Base-by-base conservation (phyloP, 2,888 invertebrate species). In the Yponomeuta malinellus region DNA sequence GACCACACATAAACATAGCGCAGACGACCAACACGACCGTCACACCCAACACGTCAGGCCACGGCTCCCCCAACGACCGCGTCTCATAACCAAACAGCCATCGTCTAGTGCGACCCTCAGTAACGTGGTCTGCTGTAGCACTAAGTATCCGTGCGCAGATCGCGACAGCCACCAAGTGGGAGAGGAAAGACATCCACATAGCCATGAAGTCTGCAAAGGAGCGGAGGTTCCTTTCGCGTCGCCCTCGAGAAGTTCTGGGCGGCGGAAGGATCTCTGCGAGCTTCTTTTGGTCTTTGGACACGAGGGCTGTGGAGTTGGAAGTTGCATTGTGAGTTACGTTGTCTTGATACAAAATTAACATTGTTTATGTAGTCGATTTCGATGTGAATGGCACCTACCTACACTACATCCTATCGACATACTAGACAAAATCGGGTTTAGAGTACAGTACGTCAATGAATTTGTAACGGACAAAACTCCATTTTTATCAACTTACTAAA, bases 11-110 rank as follows among this genome's bases (percentile, higher is more conserved):
- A 76, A 94, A 94, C 86, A 94, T 90, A 63, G 93, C 91, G 63
- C 94, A 93, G 3, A 94, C 93, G 0, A 94, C 93, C 78, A 94
- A 90, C 9, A 94, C 93, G 43, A 94, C 93, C 0, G 93, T 93
- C 2, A 94, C 93, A 6, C 94, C 94, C 5, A 94, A 77, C 4
- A 94, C 93, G 78, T 94, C 94, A 37, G 94, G 94, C 94, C 94
- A 94, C 0, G 94, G 94, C 76, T 94, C 94, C 0, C 94, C 94
- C 71, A 93, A 80, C 0, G 93, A 89, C 76, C 93, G 89, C 6
- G 93, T 93, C 77, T 94, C 93, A 75, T 93, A 88, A 2, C 94
- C 94, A 75, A 94, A 93, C 63, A 94, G 79, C 93, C 94, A 94
- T 68, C 93, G 88, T 72, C 94, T 89, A n/a, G 94, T 93, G 59